Base-by-base conservation (phyloP, 2,113 vertebrate genomes). In the Phrynosoma platyrhinos region DNA sequence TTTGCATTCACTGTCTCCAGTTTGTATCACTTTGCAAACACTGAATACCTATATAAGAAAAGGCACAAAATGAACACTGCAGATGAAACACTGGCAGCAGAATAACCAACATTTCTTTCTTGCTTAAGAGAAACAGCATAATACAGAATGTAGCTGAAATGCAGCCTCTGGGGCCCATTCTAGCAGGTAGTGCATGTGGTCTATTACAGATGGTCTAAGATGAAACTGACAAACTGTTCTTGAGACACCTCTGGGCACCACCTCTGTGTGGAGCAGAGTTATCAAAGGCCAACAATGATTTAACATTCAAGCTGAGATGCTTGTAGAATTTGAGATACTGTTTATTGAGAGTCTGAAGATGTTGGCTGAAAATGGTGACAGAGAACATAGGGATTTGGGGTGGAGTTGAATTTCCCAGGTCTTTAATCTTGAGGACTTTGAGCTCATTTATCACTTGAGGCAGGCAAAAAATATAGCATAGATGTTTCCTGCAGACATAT, bases 351-450 rank as follows among this genome's bases (percentile, higher is more conserved):
- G 87, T 23, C 84, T 86, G 58, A 92, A 92, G 80, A 42, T 18
- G 25, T 21, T 52, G n/a, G 27, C 25, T 88, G 47, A 87, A 90
- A 94, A 84, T 16, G 23, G 86, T 69, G 52, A 84, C 68, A 9
- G 64, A 84, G 36, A 78, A 58, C 18, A 30, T 32, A 7, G 68
- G 53, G 68, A 30, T 9, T 79, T 30, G 40, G 36, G 25, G 62
- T 79, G 30, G 88, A 8, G 90, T 83, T 77, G 79, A 18, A 87
- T 95, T 93, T 92, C 93, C 88, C 52, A 87, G 64, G 84, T 89
- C 89, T 93, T 94, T 95, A 89, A 92, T 95, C 93, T 84, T 89
- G 82, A 90, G 3, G 64, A 88, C 89, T 94, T 93, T 53, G 77
- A 88, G 92, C 25, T 94, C 92, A 90, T 79, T 87, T 88, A 94